Evolutionary conservation across 2,113 vertebrate genomes (phyloP).

Genomic region (Hemicordylus capensis): DNA sequence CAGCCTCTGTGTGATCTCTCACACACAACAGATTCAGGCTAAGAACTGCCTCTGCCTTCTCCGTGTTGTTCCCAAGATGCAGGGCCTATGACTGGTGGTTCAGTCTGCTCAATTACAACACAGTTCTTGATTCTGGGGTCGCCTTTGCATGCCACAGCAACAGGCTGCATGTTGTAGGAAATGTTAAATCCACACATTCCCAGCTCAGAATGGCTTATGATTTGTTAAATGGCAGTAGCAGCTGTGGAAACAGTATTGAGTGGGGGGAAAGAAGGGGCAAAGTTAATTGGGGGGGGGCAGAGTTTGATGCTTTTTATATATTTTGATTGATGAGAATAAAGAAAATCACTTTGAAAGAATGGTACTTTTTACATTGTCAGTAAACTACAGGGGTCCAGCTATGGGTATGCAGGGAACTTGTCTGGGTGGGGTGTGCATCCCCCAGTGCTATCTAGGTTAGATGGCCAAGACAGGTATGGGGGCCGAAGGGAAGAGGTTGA

Average conservation of each 20-base stretch:
- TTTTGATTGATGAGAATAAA: too few species aligned
- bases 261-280: too few species aligned
- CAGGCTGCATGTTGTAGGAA: neutral
- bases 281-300: too few species aligned
- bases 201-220: neutral
- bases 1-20: neutral
- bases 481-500: too few species aligned
- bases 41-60: neutral
- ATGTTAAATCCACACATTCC: neutral
- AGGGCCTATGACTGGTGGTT: neutral
- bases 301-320: too few species aligned
- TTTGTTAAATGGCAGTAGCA: neutral
- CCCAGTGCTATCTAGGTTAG: too few species aligned
- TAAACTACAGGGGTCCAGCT: too few species aligned
- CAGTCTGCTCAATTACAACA: neutral
- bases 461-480: neutral
- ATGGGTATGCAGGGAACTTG: too few species aligned
- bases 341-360: too few species aligned
- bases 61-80: rapidly evolving
- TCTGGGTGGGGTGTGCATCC: too few species aligned
- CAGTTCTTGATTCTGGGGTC: neutral
- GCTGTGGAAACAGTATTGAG: too few species aligned
- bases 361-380: too few species aligned
- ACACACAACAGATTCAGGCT: neutral
- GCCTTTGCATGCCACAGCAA: neutral